These are phyloP conservation scores for Congeria kusceri DNA, from an alignment of 2,888 invertebrate species.

Conservation along the genomic window DNA sequence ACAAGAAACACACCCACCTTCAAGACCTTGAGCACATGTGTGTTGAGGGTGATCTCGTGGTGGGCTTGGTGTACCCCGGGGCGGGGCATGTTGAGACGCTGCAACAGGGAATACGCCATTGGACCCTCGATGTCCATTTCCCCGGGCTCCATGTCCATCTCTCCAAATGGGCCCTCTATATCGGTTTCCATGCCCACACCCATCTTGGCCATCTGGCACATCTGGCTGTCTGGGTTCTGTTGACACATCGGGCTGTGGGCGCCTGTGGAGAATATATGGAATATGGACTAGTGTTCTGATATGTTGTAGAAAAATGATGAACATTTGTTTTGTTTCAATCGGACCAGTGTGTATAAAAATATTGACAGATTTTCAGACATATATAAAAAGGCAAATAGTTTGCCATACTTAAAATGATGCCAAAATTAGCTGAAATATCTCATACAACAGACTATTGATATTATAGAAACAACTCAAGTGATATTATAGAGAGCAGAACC, in stretches of 20 bases:
- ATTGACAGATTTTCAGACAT: no score
- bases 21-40: slow-evolving; percentile 43
- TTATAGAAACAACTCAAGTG: no score
- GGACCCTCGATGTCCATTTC: slow-evolving; percentile 60
- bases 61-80: slow-evolving; percentile 26
- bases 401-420: no score
- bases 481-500: no score
- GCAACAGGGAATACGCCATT: slow-evolving; percentile 39
- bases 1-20: background rate
- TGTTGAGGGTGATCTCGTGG: slow-evolving; percentile 52
- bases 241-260: slow-evolving; percentile 30
- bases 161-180: slow-evolving; percentile 48
- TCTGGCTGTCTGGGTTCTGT: slow-evolving; percentile 36
- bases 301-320: no score
- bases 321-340: no score
- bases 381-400: no score
- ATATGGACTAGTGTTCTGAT: no score
- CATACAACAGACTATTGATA: no score
- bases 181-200: slow-evolving; percentile 30
- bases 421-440: no score
- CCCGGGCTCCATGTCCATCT: slow-evolving; percentile 56
- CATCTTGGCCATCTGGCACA: slow-evolving; percentile 45
- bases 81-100: slow-evolving; percentile 21
- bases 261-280: background rate
- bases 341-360: no score